phyloP scores from a whole-genome alignment of 1,140 invertebrate species.

The Psilanteris sp. region DNA sequence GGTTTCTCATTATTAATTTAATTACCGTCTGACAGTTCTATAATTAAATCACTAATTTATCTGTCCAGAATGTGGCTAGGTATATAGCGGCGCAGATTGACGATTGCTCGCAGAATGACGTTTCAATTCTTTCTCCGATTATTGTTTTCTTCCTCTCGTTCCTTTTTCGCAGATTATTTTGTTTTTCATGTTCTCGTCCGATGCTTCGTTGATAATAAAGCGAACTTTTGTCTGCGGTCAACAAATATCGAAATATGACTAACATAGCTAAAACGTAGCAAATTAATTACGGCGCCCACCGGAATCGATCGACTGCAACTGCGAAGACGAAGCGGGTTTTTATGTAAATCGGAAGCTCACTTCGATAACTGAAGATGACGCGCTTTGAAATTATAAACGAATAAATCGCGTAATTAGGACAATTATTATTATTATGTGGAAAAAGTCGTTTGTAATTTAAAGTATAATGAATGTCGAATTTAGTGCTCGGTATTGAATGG shows the following conservation, averaged over 20 bases:
- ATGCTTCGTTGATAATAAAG: conserved; percentile 39
- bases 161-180: conserved; percentile 38
- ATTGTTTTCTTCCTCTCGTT: conserved; percentile 40
- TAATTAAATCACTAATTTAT: conserved; percentile 81
- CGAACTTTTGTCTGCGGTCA: conserved; percentile 36
- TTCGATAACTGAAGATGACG: too few species aligned
- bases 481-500: too few species aligned
- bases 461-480: too few species aligned
- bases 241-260: conserved; percentile 55
- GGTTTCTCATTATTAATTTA: conserved; percentile 80
- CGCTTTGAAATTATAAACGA: too few species aligned
- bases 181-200: conserved; percentile 33
- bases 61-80: conserved; percentile 73
- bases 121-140: conserved; percentile 72
- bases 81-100: conserved; percentile 64
- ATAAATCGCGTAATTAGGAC: too few species aligned
- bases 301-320: too few species aligned
- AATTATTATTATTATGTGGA: too few species aligned
- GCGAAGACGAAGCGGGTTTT: too few species aligned
- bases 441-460: too few species aligned
- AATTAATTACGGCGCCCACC: conserved; percentile 60
- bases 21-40: conserved; percentile 79
- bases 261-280: conserved; percentile 33
- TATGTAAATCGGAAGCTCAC: too few species aligned
- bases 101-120: conserved; percentile 73